phyloP scores from a whole-genome alignment of 2,797 vertebrate genomes.

The Lemur catta region DNA sequence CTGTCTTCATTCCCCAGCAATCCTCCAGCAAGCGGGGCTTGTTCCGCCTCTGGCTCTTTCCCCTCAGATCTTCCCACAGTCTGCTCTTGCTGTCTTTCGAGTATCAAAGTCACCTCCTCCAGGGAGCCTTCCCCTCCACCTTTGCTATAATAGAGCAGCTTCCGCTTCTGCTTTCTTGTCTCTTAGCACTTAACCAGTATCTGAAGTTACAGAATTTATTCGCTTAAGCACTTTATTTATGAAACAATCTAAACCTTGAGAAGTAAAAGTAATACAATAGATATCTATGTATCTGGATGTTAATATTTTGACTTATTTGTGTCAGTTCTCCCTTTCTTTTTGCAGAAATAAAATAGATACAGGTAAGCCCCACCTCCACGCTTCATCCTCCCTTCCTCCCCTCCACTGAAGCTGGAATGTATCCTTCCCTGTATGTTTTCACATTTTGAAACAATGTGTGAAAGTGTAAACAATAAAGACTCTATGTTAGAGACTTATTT shows the following conservation, averaged over 20 bases:
- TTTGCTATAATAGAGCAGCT: too few species aligned
- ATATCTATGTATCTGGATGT: neutral
- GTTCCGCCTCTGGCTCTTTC: neutral
- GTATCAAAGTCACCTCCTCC: too few species aligned
- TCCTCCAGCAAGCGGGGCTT: neutral
- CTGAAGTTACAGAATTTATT: neutral
- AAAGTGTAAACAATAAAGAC: neutral
- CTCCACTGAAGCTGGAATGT: neutral
- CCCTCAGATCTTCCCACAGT: neutral
- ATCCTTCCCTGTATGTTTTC: neutral
- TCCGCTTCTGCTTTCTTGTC: neutral
- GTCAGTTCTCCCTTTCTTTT: neutral
- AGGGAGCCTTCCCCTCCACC: neutral
- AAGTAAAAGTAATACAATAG: neutral
- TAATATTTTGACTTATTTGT: neutral
- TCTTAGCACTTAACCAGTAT: neutral
- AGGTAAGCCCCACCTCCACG: accelerated
- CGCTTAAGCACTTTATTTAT: neutral
- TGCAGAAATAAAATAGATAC: neutral
- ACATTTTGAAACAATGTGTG: neutral
- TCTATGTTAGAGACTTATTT: neutral
- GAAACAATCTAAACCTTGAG: neutral
- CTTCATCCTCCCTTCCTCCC: too few species aligned
- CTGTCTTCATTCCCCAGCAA: neutral
- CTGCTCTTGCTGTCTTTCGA: neutral